A percentile compares a stretch with the other conserved stretches of the same genome.
Evolutionary conservation across 2,797 vertebrate genomes (phyloP).

Genomic region (Nannoperca australis): DNA sequence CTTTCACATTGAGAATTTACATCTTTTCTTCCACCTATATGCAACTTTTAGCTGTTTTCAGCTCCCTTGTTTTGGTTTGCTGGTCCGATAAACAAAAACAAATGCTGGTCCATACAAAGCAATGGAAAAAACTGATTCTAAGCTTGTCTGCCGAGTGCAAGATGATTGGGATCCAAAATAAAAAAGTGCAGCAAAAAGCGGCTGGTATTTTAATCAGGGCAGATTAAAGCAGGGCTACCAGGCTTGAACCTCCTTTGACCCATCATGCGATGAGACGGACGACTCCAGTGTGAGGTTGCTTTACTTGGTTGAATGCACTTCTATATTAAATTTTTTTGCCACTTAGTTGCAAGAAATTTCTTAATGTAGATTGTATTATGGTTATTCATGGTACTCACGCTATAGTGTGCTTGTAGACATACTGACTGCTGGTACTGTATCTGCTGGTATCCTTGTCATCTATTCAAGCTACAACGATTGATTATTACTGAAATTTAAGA

Average conservation of each 20-base stretch:
- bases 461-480: not conserved
- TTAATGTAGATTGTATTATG: not conserved
- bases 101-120: not conserved
- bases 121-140: not conserved
- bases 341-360: not conserved
- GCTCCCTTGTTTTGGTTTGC: conserved; percentile 15
- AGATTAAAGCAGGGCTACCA: not conserved
- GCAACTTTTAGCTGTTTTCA: conserved; percentile 9
- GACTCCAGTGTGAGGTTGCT: not conserved
- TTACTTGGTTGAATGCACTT: not conserved
- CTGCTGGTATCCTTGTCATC: not conserved
- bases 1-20: not conserved
- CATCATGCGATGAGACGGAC: not conserved
- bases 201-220: not conserved
- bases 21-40: not conserved
- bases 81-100: not conserved
- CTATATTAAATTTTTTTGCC: not conserved
- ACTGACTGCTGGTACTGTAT: not conserved
- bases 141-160: not conserved
- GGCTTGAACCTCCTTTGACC: not conserved
- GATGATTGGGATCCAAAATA: not conserved
- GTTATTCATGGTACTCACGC: not conserved
- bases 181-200: not conserved
- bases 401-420: conserved; percentile 1
- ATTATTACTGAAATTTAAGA: conserved; percentile 15